Evolutionary conservation across 2,888 invertebrate genomes (phyloP), one percentile per base, ranked within the genome.

Genomic region (Seira ritae): DNA sequence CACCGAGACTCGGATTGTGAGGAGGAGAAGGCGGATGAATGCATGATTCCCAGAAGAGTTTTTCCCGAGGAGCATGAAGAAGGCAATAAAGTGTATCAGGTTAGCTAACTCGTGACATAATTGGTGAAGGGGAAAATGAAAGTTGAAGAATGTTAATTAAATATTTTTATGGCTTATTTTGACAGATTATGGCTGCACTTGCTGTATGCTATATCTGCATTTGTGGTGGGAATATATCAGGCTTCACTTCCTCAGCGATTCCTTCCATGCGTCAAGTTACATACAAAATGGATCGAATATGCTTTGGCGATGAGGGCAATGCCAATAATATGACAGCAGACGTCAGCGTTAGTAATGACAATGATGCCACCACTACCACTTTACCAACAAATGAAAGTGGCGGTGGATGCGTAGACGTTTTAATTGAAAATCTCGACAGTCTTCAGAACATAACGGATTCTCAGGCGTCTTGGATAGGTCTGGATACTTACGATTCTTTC

Each of bases 221-320:
- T 19, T 87, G 86, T 12, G 81, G 86, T 8, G 88, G 88, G 65
- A 86, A 85, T 22, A 70, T 85, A 17, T 76, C 86, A 3, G 88
- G 86, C 1, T 88, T 83, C 70, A 87, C 88, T 1, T 87, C 88
- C 1, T 84, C 86, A 15, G 88, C 87, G 1, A 84, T 88, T 20
- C 87, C 87, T 22, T 88, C 87, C 1, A 88, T 88, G 84, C 12
- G 74, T 50, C 72, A 80, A 67, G 84, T 70, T 37, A 22, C 75
- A 12, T 75, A 74, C 31, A 62, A 31, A 22, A 22, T 70, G 55
- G 70, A 75, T 1, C 62, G 10, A 8, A 24, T 70, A 20, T 80
- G 80, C 23, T 74, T 31, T 20, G 42, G 71, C 10, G 19, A 3
- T 20, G 17, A 55, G 6, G 19, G 15, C 22, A 65, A 1, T 20